These are phyloP conservation scores for Drosophila imparisetae DNA, from an alignment of 2,888 invertebrate species.

Conservation along the genomic window DNA sequence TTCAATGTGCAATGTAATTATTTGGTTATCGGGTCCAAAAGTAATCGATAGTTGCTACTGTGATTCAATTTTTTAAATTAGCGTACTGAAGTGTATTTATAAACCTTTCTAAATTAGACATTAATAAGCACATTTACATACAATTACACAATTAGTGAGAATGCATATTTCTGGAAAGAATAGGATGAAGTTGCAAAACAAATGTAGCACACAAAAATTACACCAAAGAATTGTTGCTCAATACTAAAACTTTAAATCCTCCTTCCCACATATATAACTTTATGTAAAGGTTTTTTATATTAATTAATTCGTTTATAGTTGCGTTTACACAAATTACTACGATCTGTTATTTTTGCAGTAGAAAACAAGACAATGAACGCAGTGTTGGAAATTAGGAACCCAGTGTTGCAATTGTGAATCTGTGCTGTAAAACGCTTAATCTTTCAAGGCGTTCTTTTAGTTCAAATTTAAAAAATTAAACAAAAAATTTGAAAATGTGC, in stretches of 20 bases:
- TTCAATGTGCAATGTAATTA: conserved; percentile 4
- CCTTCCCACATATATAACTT: not conserved
- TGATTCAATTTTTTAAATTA: not conserved
- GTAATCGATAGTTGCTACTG: not conserved
- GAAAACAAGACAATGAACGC: not conserved
- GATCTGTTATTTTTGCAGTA: too few relatives aligned
- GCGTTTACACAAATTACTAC: not conserved
- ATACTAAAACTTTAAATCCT: not conserved
- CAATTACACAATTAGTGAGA: not conserved
- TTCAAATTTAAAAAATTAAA: conserved; percentile 9
- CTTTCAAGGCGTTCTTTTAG: not conserved
- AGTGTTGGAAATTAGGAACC: not conserved
- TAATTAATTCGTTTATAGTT: not conserved
- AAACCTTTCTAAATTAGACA: not conserved
- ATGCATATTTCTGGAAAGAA: not conserved
- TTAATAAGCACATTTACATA: not conserved
- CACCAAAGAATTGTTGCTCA: not conserved
- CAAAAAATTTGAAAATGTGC: not conserved
- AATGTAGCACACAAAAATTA: not conserved
- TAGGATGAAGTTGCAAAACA: not conserved
- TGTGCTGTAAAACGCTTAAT: conserved; percentile 31
- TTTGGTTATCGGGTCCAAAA: not conserved
- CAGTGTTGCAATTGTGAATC: conserved; percentile 2
- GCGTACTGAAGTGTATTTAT: not conserved
- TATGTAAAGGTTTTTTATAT: not conserved